A percentile compares a stretch with the other conserved stretches of the same genome.
Evolutionary conservation across 2,888 invertebrate species (phyloP).

Genomic region (Endotricha flammealis): DNA sequence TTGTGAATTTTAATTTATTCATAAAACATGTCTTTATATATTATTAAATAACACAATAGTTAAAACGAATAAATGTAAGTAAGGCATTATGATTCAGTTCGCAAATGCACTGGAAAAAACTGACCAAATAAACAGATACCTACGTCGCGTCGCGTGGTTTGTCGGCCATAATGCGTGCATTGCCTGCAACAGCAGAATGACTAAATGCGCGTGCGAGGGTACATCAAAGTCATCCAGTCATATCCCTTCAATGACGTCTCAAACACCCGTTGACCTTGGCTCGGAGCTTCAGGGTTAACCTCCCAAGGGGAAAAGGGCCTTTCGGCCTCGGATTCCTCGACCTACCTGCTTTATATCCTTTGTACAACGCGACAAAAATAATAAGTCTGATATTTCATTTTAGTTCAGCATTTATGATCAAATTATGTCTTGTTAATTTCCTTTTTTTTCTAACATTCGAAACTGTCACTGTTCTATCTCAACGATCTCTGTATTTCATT

Average conservation of each 20-base stretch:
- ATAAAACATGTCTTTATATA: too few species aligned
- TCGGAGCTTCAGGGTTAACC: constrained; percentile 55
- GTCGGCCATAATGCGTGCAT: constrained; percentile 50
- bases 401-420: too few species aligned
- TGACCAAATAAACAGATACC: constrained; percentile 10
- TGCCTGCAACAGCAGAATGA: constrained; percentile 44
- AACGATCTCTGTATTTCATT: too few species aligned
- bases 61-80: constrained; percentile 1
- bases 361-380: constrained; percentile 23
- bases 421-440: too few species aligned
- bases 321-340: constrained; percentile 47
- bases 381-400: not conserved
- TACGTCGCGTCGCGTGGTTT: constrained; percentile 11
- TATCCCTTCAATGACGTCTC: constrained; percentile 55
- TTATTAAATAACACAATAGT: too few species aligned
- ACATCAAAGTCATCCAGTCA: constrained; percentile 62
- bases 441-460: too few species aligned
- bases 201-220: constrained; percentile 48
- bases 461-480: too few species aligned
- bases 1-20: too few species aligned
- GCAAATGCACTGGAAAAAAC: constrained; percentile 1
- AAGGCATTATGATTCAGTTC: constrained; percentile 4
- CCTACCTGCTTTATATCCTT: constrained; percentile 44
- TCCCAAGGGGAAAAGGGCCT: constrained; percentile 52
- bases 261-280: constrained; percentile 58